phyloP scores from a whole-genome alignment of 2,888 invertebrate genomes.

The Xanthorhoe designata region DNA sequence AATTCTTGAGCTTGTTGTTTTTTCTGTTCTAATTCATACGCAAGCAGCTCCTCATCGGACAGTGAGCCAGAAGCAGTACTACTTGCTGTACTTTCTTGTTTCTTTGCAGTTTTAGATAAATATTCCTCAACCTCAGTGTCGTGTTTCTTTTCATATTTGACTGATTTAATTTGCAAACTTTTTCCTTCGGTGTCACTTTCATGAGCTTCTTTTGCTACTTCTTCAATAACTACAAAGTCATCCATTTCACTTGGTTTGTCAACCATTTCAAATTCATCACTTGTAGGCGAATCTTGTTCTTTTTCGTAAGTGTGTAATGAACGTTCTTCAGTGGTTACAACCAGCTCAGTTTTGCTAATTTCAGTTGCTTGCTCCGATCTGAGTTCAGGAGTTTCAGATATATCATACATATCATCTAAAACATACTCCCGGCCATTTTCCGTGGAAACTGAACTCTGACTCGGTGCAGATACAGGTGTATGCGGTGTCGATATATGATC shows the following conservation, averaged over 20 bases:
- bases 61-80: constrained; percentile 86
- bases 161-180: constrained; percentile 88
- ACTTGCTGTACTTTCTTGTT: constrained; percentile 80
- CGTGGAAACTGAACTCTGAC: constrained; percentile 87
- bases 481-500: constrained; percentile 84
- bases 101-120: constrained; percentile 89
- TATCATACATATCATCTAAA: constrained; percentile 85
- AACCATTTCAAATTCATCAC: constrained; percentile 94
- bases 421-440: constrained; percentile 88
- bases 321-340: constrained; percentile 87
- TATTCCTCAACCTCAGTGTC: constrained; percentile 90
- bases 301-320: constrained; percentile 81
- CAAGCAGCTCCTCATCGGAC: constrained; percentile 86
- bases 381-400: constrained; percentile 86
- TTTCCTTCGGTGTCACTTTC: constrained; percentile 94
- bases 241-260: constrained; percentile 95
- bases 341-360: constrained; percentile 84
- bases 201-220: constrained; percentile 94
- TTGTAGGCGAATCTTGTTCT: constrained; percentile 90
- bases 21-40: constrained; percentile 89
- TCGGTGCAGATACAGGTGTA: constrained; percentile 87
- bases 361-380: constrained; percentile 79
- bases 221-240: constrained; percentile 95
- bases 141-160: constrained; percentile 85
- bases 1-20: constrained; percentile 78